These are phyloP conservation scores for Punctoribates punctum DNA, from an alignment of 2,888 invertebrate species.

Conservation along the genomic window DNA sequence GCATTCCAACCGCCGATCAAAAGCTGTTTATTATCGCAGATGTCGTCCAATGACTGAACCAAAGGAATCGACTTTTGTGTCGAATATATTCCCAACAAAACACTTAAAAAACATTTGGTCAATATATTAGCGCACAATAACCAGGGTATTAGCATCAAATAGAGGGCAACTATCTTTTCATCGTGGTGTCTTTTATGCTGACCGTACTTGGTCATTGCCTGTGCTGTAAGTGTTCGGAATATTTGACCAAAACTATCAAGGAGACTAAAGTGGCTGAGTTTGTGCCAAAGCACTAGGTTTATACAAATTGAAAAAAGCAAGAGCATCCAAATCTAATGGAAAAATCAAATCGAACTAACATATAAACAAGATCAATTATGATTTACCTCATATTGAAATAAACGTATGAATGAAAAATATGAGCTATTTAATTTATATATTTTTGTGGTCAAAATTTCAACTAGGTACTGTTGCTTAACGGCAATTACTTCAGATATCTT, in stretches of 20 bases:
- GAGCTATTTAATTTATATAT: not conserved
- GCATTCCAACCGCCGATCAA: not conserved
- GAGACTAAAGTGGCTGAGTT: no score
- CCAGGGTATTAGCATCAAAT: not conserved
- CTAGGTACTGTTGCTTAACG: no score
- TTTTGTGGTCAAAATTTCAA: no score
- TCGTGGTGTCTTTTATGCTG: not conserved
- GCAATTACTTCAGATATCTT: no score
- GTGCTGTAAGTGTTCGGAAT: no score
- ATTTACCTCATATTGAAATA: not conserved
- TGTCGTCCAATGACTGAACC: not conserved
- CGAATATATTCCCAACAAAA: not conserved
- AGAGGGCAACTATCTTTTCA: not conserved
- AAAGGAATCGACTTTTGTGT: not conserved
- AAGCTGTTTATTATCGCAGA: not conserved
- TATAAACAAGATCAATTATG: not conserved
- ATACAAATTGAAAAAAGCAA: not conserved
- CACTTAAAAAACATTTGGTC: not conserved
- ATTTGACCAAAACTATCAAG: no score
- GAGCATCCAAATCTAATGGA: not conserved
- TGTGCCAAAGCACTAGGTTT: no score
- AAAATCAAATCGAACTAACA: not conserved
- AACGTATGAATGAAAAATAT: not conserved
- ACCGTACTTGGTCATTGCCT: not conserved
- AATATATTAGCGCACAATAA: not conserved